These are phyloP conservation scores for Papilio polyxenes DNA, from an alignment of 1,140 invertebrate species.

Conservation along the genomic window DNA sequence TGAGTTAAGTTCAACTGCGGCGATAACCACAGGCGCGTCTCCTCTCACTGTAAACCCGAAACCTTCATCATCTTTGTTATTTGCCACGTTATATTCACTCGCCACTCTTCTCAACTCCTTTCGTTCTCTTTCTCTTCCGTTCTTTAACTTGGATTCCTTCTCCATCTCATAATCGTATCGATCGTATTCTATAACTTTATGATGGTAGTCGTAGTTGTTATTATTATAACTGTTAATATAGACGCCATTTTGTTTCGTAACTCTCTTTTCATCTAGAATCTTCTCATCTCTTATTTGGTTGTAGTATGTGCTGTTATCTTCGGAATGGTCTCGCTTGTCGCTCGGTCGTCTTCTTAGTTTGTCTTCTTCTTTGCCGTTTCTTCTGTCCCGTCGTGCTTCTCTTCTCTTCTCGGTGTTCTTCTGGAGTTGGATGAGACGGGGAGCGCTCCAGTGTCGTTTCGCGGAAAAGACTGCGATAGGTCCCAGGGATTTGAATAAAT, in stretches of 20 bases:
- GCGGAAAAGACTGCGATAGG: conserved; percentile 97
- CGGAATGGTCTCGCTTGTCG: conserved; percentile 74
- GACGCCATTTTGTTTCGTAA: conserved; percentile 76
- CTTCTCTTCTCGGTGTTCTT: conserved; percentile 59
- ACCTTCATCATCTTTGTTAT: conserved; percentile 82
- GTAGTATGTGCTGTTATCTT: conserved; percentile 79
- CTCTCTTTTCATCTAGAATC: conserved; percentile 63
- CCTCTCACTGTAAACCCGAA: conserved; percentile 97
- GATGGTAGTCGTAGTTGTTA: conserved; percentile 66
- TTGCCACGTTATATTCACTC: conserved; percentile 68
- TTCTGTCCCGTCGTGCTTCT: conserved; percentile 51
- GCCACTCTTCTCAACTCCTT: conserved; percentile 68
- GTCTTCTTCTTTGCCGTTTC: conserved; percentile 53
- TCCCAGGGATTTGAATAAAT: conserved; percentile 93
- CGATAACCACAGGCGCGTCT: conserved; percentile 94
- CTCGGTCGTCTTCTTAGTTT: conserved; percentile 55
- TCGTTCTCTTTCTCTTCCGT: conserved; percentile 55
- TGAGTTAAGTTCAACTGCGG: conserved; percentile 93
- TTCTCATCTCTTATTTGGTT: conserved; percentile 73
- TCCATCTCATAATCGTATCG: conserved; percentile 55
- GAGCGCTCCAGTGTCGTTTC: conserved; percentile 95
- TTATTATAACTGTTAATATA: conserved; percentile 77
- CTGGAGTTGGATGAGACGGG: conserved; percentile 89
- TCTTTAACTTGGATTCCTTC: conserved; percentile 61
- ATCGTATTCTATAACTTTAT: conserved; percentile 70